These are phyloP conservation scores for Mormyrus iriodes DNA, from an alignment of 2,113 vertebrate species.

Conservation along the genomic window DNA sequence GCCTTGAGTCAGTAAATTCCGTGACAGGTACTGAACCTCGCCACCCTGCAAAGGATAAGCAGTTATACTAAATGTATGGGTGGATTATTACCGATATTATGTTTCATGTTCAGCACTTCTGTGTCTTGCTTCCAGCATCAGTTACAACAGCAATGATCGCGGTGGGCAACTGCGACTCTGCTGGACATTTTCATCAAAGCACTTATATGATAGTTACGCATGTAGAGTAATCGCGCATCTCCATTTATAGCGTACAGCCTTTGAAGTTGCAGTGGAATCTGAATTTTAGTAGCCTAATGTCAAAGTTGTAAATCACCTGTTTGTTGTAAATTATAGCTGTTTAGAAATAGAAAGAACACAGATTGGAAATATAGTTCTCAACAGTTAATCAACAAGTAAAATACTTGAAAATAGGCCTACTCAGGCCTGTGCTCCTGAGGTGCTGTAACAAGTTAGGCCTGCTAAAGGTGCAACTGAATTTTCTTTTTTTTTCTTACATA, in stretches of 20 bases:
- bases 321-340: no score
- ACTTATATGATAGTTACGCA: background rate
- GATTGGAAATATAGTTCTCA: background rate
- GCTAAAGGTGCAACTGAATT: background rate
- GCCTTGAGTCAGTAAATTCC: background rate
- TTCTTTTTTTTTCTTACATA: background rate
- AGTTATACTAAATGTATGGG: background rate
- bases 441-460: background rate
- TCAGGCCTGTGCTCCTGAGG: background rate
- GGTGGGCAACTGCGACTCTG: no score
- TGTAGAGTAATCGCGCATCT: background rate
- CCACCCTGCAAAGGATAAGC: background rate
- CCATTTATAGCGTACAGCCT: background rate
- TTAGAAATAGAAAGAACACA: background rate
- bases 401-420: background rate
- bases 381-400: background rate
- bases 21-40: background rate
- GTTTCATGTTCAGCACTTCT: background rate
- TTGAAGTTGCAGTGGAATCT: background rate
- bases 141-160: background rate
- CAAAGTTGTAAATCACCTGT: background rate
- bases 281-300: background rate
- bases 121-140: background rate
- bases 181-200: background rate
- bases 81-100: background rate